A percentile compares a stretch with the other conserved stretches of the same genome.
Conservation (phyloP, 2,888 invertebrate genomes). For the Diogma glabrata region DNA sequence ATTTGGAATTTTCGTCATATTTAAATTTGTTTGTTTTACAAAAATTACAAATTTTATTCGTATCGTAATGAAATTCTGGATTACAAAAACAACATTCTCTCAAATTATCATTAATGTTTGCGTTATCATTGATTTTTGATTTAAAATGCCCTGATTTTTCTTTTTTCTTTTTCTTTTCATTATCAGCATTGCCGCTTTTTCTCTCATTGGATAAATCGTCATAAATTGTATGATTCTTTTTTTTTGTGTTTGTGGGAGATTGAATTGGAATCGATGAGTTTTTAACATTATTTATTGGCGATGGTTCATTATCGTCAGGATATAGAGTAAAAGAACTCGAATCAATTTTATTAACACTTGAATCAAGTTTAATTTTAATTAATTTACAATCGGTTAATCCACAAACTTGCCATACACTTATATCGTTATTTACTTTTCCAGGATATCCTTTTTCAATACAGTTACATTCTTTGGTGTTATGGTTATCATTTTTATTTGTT, state of each 20-base stretch:
- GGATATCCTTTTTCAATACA: conserved; percentile 1
- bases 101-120: neutral
- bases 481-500: neutral
- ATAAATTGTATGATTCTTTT: conserved; percentile 6
- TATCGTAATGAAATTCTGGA: conserved; percentile 13
- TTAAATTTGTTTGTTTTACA: conserved; percentile 9
- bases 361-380: conserved; percentile 2
- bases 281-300: neutral
- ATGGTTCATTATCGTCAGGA: conserved; percentile 4
- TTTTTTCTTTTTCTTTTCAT: neutral
- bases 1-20: neutral
- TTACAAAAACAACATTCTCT: conserved; percentile 19
- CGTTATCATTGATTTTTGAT: no score
- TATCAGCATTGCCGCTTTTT: neutral
- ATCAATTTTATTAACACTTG: conserved; percentile 8
- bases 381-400: conserved; percentile 9
- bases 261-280: neutral
- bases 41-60: conserved; percentile 12
- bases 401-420: conserved; percentile 13
- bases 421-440: conserved; percentile 1
- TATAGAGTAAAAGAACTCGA: conserved; percentile 12
- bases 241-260: neutral
- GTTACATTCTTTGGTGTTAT: neutral
- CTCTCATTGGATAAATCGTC: neutral
- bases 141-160: neutral